Conservation (phyloP, 2,888 invertebrate genomes). For the Hirudinaria manillensis region DNA sequence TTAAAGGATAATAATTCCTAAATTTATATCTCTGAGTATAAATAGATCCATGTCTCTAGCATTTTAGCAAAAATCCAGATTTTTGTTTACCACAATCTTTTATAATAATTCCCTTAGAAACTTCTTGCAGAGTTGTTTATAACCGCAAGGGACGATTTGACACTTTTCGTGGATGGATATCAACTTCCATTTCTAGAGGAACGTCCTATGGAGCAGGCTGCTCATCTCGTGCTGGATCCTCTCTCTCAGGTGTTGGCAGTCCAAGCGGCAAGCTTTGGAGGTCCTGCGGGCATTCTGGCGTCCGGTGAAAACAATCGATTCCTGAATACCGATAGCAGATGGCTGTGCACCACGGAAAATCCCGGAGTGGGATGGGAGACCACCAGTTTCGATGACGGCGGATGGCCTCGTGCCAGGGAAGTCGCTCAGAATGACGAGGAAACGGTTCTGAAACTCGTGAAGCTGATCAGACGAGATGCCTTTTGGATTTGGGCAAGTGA, state of each 20-base stretch:
- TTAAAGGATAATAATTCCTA: too few species aligned
- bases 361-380: neutral
- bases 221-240: too few species aligned
- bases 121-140: neutral
- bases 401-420: neutral
- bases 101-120: neutral
- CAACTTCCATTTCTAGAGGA: neutral
- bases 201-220: neutral
- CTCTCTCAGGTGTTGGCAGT: too few species aligned
- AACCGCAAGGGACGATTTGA: too few species aligned
- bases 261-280: too few species aligned
- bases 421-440: neutral
- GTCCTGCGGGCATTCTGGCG: too few species aligned
- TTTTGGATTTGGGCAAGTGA: conserved; percentile 12
- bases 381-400: neutral
- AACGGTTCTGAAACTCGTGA: neutral
- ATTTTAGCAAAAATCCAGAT: too few species aligned
- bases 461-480: neutral
- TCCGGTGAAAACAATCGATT: neutral
- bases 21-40: too few species aligned
- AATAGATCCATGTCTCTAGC: too few species aligned
- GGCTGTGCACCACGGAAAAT: neutral
- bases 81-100: too few species aligned
- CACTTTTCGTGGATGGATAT: too few species aligned
- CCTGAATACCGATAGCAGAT: conserved; percentile 5